phyloP scores from a whole-genome alignment of 2,797 vertebrate genomes.

The Pipistrellus nathusii region DNA sequence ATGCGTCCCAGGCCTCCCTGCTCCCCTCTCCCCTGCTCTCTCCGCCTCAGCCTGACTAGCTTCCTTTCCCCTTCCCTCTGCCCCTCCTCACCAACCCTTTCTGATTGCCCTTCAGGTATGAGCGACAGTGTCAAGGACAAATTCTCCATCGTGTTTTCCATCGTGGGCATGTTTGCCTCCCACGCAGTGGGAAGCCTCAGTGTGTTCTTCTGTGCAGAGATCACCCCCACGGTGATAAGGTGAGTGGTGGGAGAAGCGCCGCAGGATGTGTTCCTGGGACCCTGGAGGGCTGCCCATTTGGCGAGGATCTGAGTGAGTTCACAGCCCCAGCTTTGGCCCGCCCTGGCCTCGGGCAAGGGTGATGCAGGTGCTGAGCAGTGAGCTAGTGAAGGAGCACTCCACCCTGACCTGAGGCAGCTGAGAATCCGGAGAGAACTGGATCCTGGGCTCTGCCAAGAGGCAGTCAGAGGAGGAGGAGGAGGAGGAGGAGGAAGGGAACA shows the following conservation, averaged over 20 bases:
- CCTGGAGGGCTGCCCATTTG: neutral
- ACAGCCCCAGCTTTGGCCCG: neutral
- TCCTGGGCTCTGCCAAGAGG: neutral
- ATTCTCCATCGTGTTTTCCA: constrained; percentile 95
- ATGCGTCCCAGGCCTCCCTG: neutral
- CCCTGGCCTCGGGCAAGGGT: neutral
- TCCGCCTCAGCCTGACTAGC: neutral
- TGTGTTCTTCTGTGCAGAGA: constrained; percentile 98
- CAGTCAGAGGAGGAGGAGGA: neutral
- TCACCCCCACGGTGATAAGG: constrained; percentile 98
- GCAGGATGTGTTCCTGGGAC: neutral
- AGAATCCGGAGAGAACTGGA: neutral
- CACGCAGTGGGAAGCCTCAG: constrained; percentile 97
- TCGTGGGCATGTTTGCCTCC: constrained; percentile 99
- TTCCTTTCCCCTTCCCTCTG: neutral
- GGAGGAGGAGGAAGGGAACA: neutral
- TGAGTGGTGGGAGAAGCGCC: constrained; percentile 76
- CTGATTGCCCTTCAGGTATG: constrained; percentile 86
- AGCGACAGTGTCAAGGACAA: constrained; percentile 93
- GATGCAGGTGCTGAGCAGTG: neutral
- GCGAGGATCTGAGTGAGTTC: too few relatives aligned
- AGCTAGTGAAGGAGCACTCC: too few relatives aligned
- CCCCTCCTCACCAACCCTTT: neutral
- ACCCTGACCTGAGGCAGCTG: neutral
- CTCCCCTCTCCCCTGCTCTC: neutral